These are phyloP conservation scores for Drosophila busckii DNA, from an alignment of 1,140 invertebrate genomes.

Conservation along the genomic window DNA sequence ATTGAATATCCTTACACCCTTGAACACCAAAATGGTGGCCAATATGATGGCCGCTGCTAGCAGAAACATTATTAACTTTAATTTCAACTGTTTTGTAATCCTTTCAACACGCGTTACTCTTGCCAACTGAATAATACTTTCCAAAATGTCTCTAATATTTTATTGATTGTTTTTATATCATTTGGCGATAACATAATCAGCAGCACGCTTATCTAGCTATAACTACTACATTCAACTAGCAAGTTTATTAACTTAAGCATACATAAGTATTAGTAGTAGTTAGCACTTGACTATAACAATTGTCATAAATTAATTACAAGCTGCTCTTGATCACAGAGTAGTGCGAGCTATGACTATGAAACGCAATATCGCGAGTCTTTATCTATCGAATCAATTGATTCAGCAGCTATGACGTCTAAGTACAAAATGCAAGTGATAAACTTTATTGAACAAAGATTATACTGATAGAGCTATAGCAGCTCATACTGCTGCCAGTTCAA, in stretches of 20 bases:
- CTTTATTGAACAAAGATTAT: no score
- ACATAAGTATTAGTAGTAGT: conserved; percentile 5
- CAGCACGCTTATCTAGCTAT: conserved; percentile 43
- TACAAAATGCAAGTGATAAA: no score
- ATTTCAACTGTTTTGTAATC: not conserved
- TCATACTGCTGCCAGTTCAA: no score
- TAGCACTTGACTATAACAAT: conserved; percentile 2
- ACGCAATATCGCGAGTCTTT: no score
- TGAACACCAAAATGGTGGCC: conserved; percentile 60
- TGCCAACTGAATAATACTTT: conserved; percentile 31
- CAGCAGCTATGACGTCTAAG: conserved; percentile 40
- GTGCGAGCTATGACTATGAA: no score
- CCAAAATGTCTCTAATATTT: conserved; percentile 12
- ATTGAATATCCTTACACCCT: conserved; percentile 66
- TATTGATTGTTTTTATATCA: not conserved
- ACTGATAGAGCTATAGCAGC: no score
- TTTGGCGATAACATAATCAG: conserved; percentile 34
- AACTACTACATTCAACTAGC: not conserved
- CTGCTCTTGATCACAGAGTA: conserved; percentile 13
- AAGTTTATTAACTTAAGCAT: conserved; percentile 12
- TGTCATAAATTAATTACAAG: conserved; percentile 31
- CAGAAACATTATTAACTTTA: conserved; percentile 50
- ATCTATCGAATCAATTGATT: no score
- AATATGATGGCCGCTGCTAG: conserved; percentile 54
- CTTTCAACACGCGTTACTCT: conserved; percentile 16